These are phyloP conservation scores for Rhinogobio ventralis DNA, from an alignment of 2,797 vertebrate genomes.

Conservation along the genomic window DNA sequence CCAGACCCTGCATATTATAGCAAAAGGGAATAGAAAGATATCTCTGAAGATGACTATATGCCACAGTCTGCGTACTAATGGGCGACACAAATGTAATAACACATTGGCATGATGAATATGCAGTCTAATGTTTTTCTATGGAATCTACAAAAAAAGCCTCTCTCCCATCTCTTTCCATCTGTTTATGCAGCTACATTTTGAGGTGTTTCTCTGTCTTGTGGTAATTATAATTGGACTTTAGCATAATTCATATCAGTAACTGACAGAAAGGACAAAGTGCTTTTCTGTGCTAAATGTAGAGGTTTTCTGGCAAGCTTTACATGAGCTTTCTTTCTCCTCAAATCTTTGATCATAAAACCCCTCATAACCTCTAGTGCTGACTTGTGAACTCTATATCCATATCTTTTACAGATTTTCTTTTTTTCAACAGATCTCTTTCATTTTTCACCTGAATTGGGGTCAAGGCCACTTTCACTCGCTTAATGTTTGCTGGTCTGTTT, in stretches of 20 bases:
- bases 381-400: slow-evolving; percentile 11
- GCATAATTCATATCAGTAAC: slow-evolving; percentile 28
- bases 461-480: slow-evolving; percentile 3
- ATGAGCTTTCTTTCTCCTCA: slow-evolving; percentile 6
- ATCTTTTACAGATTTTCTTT: not conserved
- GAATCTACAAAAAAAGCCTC: slow-evolving; percentile 38
- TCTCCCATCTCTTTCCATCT: slow-evolving; percentile 22
- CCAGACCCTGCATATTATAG: not conserved
- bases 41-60: slow-evolving; percentile 33
- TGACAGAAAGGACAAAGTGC: slow-evolving; percentile 31
- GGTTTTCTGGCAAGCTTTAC: slow-evolving; percentile 10
- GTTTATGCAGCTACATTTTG: slow-evolving; percentile 48
- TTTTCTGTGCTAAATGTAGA: slow-evolving; percentile 37
- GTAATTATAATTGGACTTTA: slow-evolving; percentile 44
- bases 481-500: slow-evolving; percentile 21
- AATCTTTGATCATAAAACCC: slow-evolving; percentile 12
- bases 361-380: slow-evolving; percentile 14
- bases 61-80: slow-evolving; percentile 45
- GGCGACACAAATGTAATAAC: slow-evolving; percentile 54
- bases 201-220: slow-evolving; percentile 24
- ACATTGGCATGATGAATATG: slow-evolving; percentile 36
- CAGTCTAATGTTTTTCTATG: slow-evolving; percentile 23
- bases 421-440: not conserved
- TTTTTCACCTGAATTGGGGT: slow-evolving; percentile 37
- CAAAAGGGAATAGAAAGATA: slow-evolving; percentile 12